Evolutionary conservation across 2,113 vertebrate genomes (phyloP).

Genomic region (Pampusana beccarii): DNA sequence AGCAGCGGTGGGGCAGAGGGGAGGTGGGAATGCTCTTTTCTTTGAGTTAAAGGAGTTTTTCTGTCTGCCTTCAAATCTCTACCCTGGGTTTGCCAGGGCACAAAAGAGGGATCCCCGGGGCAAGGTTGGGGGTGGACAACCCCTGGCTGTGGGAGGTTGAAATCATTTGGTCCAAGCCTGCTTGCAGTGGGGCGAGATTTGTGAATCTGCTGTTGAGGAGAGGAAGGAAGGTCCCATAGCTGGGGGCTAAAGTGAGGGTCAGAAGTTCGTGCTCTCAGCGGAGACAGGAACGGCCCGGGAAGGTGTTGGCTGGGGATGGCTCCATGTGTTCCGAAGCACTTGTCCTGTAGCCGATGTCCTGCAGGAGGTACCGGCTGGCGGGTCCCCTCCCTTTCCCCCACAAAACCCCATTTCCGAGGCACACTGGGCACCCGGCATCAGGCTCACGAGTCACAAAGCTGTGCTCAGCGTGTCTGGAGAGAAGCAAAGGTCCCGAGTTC

Average conservation of each 20-base stretch:
- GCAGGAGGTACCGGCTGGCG: not conserved
- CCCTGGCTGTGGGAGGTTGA: accelerated
- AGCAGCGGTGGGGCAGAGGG: not conserved
- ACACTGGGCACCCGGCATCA: accelerated
- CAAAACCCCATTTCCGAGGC: not conserved
- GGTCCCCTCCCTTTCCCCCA: not conserved
- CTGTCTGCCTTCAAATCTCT: not conserved
- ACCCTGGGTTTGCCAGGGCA: not conserved
- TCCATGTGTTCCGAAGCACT: accelerated
- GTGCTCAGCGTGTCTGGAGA: not conserved
- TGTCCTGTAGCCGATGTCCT: not conserved
- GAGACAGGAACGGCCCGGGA: too few species aligned
- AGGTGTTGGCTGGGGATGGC: not conserved
- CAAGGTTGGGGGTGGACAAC: accelerated
- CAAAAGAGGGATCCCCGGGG: accelerated
- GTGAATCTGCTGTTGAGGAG: not conserved
- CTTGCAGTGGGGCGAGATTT: not conserved
- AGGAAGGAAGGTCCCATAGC: not conserved
- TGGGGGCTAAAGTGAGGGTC: not conserved
- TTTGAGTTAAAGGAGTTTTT: not conserved
- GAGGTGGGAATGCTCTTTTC: not conserved
- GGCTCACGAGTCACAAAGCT: not conserved
- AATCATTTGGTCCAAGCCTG: not conserved
- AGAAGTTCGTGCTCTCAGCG: not conserved
- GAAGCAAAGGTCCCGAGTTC: not conserved